Conservation (phyloP, 2,888 invertebrate genomes). For the Amorpha juglandis region DNA sequence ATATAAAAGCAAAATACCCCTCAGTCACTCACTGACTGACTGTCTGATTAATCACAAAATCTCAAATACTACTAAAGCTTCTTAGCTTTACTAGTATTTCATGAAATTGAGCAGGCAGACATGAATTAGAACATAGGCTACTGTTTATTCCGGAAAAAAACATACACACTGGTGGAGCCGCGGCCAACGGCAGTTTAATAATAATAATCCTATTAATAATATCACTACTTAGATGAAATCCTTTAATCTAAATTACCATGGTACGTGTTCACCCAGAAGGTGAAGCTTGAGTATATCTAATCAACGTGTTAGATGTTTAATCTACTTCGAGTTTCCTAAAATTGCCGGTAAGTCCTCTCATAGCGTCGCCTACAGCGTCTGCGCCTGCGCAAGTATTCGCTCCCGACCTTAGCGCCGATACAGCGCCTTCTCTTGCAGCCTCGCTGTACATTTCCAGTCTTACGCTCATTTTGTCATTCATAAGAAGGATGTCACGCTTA, state of each 20-base stretch:
- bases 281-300: not conserved
- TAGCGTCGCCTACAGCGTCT: constrained; percentile 86
- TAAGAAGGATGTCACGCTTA: constrained; percentile 84
- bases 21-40: too few relatives aligned
- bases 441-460: constrained; percentile 88
- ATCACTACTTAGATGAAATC: not conserved
- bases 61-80: too few relatives aligned
- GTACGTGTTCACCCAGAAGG: not conserved
- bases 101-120: too few relatives aligned
- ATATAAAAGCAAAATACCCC: too few relatives aligned
- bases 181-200: too few relatives aligned
- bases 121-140: too few relatives aligned
- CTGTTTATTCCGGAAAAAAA: too few relatives aligned
- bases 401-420: constrained; percentile 87
- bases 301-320: constrained; percentile 52
- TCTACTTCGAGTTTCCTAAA: constrained; percentile 92
- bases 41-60: too few relatives aligned
- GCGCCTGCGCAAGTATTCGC: constrained; percentile 85
- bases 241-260: too few relatives aligned
- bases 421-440: constrained; percentile 89
- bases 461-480: constrained; percentile 89
- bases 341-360: constrained; percentile 89
- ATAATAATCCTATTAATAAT: too few relatives aligned
- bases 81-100: too few relatives aligned
- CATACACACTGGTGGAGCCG: too few relatives aligned